phyloP scores from a whole-genome alignment of 2,888 invertebrate species.

The Oxystoma pomonae region DNA sequence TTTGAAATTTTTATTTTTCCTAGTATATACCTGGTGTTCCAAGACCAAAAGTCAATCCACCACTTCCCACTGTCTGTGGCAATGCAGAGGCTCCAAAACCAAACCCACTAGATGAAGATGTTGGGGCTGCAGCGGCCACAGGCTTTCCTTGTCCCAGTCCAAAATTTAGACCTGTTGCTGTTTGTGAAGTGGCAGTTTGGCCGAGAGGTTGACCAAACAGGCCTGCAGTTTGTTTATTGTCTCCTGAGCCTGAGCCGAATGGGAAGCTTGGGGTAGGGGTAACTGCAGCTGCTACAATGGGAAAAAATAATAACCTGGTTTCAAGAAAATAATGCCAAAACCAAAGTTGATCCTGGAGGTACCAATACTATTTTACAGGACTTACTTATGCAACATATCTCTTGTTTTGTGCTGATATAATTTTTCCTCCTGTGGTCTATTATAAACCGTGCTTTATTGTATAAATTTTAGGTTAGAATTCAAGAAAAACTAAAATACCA shows the following conservation, averaged over 20 bases:
- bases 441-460: too few species aligned
- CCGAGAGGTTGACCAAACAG: conserved; percentile 8
- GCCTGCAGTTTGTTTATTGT: conserved; percentile 18
- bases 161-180: conserved; percentile 14
- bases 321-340: too few species aligned
- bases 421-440: too few species aligned
- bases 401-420: too few species aligned
- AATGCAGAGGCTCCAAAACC: background rate
- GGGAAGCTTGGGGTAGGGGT: conserved; percentile 22
- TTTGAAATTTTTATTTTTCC: too few species aligned
- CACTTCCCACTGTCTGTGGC: too few species aligned
- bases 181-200: background rate
- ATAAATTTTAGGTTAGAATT: background rate
- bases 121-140: conserved; percentile 21
- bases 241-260: conserved; percentile 29
- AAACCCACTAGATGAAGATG: conserved; percentile 19
- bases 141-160: conserved; percentile 8
- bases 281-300: conserved; percentile 21
- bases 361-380: too few species aligned
- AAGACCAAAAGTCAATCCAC: conserved; percentile 8
- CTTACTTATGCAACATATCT: too few species aligned
- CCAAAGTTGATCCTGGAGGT: too few species aligned
- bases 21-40: conserved; percentile 21
- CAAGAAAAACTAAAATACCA: conserved; percentile 2
- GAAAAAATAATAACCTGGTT: too few species aligned